phyloP scores from a whole-genome alignment of 2,113 vertebrate genomes.

The Chauna torquata region DNA sequence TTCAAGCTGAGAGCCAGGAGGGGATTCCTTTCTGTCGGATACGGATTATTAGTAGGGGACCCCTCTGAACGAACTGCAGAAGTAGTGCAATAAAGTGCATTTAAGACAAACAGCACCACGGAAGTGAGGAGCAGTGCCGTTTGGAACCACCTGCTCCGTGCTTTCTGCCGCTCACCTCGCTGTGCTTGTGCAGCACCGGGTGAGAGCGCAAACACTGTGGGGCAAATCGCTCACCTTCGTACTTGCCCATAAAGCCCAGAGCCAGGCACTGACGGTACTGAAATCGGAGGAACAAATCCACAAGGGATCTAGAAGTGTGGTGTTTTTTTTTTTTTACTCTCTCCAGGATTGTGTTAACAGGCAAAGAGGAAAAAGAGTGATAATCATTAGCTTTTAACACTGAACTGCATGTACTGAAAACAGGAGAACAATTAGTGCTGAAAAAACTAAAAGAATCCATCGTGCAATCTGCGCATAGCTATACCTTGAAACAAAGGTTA shows the following conservation, averaged over 20 bases:
- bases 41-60: not conserved
- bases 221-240: not conserved
- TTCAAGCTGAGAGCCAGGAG: not conserved
- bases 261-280: not conserved
- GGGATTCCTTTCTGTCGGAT: not conserved
- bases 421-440: not conserved
- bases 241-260: not conserved
- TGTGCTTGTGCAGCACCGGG: not conserved
- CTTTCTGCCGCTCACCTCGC: not conserved
- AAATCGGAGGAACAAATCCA: not conserved
- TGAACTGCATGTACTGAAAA: not conserved
- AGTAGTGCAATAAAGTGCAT: not conserved
- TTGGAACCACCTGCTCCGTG: not conserved
- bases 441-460: not conserved
- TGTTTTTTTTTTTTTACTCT: not conserved
- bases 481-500: not conserved
- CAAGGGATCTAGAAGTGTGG: not conserved
- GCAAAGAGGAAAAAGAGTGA: not conserved
- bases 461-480: not conserved
- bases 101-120: not conserved
- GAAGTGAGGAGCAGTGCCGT: not conserved
- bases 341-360: not conserved
- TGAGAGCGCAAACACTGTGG: accelerated
- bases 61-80: not conserved
- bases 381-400: not conserved